A percentile compares a stretch with the other conserved stretches of the same genome.
These are phyloP conservation scores for Nephila pilipes DNA, from an alignment of 1,140 invertebrate genomes.

Conservation along the genomic window DNA sequence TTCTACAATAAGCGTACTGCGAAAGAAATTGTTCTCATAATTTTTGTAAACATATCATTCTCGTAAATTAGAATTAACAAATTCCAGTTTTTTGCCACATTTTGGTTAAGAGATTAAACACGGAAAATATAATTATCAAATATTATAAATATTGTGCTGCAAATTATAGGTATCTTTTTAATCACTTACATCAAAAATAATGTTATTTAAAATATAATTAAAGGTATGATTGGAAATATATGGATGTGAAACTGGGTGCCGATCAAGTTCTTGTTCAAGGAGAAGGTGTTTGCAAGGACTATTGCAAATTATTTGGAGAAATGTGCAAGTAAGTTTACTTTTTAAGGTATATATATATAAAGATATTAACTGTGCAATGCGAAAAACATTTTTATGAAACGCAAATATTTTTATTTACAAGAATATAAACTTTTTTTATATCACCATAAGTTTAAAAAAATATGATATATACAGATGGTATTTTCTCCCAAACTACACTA, in stretches of 20 bases:
- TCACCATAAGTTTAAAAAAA: too few relatives aligned
- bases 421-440: too few relatives aligned
- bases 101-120: too few relatives aligned
- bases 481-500: too few relatives aligned
- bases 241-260: conserved; percentile 78
- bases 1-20: neutral
- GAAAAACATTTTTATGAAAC: too few relatives aligned
- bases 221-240: conserved; percentile 80
- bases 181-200: neutral
- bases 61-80: neutral
- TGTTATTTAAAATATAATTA: conserved; percentile 38
- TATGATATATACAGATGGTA: too few relatives aligned
- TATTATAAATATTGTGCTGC: neutral
- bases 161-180: neutral
- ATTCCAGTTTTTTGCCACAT: neutral
- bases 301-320: conserved; percentile 80
- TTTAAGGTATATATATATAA: neutral
- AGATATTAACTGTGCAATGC: too few relatives aligned
- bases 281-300: conserved; percentile 80
- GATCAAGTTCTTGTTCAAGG: conserved; percentile 79
- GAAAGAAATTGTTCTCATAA: neutral
- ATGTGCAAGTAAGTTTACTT: conserved; percentile 79
- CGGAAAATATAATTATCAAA: neutral
- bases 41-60: neutral
- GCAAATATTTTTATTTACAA: too few relatives aligned